Conservation (phyloP, 2,113 vertebrate species). For the Cyprinodon tularosa region DNA sequence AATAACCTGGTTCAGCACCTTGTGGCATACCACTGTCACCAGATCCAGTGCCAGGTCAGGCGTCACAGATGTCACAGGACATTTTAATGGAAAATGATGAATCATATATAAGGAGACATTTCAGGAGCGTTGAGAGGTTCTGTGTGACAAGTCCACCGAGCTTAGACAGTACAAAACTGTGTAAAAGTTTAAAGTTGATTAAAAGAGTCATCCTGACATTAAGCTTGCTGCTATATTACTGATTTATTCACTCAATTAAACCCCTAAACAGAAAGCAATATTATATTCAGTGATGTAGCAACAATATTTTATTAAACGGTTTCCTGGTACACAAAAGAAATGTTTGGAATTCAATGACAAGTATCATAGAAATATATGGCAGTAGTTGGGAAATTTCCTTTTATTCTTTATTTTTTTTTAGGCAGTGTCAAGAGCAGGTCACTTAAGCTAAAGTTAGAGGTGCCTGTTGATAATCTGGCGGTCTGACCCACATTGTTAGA, state of each 20-base stretch:
- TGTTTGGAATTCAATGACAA: neutral
- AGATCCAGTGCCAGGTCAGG: slow-evolving; percentile 60
- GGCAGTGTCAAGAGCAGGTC: slow-evolving; percentile 24
- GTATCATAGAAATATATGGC: neutral
- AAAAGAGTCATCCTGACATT: slow-evolving; percentile 38
- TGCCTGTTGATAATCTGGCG: slow-evolving; percentile 62
- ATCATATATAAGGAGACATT: slow-evolving; percentile 71
- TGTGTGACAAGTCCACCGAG: slow-evolving; percentile 22
- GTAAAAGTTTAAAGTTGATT: slow-evolving; percentile 10
- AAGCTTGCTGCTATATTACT: slow-evolving; percentile 18
- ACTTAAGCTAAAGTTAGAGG: slow-evolving; percentile 31
- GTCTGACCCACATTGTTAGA: slow-evolving; percentile 70
- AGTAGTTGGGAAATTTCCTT: slow-evolving; percentile 16
- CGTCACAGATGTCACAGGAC: slow-evolving; percentile 77
- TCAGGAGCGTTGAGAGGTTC: slow-evolving; percentile 23
- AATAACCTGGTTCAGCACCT: slow-evolving; percentile 57
- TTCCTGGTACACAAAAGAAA: slow-evolving; percentile 1
- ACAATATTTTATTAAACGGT: slow-evolving; percentile 10
- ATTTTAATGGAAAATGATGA: slow-evolving; percentile 76
- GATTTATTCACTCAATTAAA: slow-evolving; percentile 28
- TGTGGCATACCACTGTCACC: slow-evolving; percentile 60
- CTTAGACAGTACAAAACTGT: slow-evolving; percentile 40
- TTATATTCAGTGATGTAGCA: slow-evolving; percentile 7
- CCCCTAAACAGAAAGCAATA: neutral
- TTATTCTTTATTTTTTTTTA: neutral